Evolutionary conservation across 1,140 invertebrate species (phyloP), one percentile per base, ranked within the genome.

Genomic region (Nixonia krombeini): DNA sequence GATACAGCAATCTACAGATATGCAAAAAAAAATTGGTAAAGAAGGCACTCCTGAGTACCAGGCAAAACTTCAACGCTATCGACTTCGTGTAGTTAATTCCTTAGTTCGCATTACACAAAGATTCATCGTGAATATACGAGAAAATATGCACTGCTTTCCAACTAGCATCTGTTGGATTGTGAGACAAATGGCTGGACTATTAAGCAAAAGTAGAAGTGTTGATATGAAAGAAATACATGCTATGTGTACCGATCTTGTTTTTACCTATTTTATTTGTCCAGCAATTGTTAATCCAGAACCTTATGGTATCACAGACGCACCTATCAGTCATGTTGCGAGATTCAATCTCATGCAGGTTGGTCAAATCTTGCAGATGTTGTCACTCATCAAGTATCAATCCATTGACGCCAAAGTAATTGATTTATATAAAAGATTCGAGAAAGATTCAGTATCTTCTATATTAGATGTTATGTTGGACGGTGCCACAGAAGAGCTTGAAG

Each of bases 261-360:
- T 99, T 79, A 94, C 93, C 1, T 90, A 95, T 71, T 98, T 98
- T 70, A 95, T 99, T 55, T 99, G 97, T 76, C 96, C 96, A 5
- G 97, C 96, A 0, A 95, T 99, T 35, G 93, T 97, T 17, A 96
- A 98, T 86, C 97, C 97, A 0, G 97, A 99, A 84, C 92, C 95
- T 0, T 93, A 96, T 82, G 96, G 96, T n/a, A 94, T 99, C 37
- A 94, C 94, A 0, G 96, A 98, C 78, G 92, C 93, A 0, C 94
- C 94, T n/a, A 94, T 99, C 23, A 95, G 93, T 49, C 90, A 94
- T 63, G 90, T 96, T 25, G 94, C 95, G 3, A 85, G 96, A 16
- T 96, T 95, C 79, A 98, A 98, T 88, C 87, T 98, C 2, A 96
- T 96, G 78, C 96, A 97, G 86, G 89, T 92, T 7, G 92, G 91